phyloP scores from a whole-genome alignment of 2,797 vertebrate genomes.

The Jordanella pulchra region DNA sequence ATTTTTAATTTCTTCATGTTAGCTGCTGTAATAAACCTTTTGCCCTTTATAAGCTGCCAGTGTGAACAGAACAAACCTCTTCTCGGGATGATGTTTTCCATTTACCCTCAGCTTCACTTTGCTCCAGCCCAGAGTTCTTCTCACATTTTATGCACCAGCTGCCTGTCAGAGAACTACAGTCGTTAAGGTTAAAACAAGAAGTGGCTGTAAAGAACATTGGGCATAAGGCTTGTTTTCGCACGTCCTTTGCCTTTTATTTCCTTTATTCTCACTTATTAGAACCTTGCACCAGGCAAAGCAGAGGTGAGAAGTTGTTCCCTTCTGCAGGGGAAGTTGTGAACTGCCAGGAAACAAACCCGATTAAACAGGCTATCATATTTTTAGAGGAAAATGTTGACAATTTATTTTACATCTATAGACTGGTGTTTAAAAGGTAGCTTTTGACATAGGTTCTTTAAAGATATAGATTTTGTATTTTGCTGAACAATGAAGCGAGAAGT shows the following conservation, averaged over 20 bases:
- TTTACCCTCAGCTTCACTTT: conserved; percentile 3
- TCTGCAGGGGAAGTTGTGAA: conserved; percentile 38
- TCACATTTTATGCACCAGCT: conserved; percentile 11
- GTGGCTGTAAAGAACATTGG: conserved; percentile 7
- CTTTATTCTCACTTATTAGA: conserved; percentile 46
- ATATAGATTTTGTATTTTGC: neutral
- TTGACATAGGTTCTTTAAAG: neutral
- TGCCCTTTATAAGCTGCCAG: conserved; percentile 29
- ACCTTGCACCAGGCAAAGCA: neutral
- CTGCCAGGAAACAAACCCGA: conserved; percentile 52
- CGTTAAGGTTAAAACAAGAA: conserved; percentile 29
- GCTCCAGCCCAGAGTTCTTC: conserved; percentile 1
- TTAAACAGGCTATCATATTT: conserved; percentile 19
- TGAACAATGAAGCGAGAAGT: neutral
- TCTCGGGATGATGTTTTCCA: conserved; percentile 5
- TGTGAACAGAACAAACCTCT: conserved; percentile 24
- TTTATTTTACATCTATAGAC: neutral
- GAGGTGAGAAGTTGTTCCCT: conserved; percentile 25
- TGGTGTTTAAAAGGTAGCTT: neutral
- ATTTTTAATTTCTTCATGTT: neutral
- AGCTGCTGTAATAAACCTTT: conserved; percentile 14
- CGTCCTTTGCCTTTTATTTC: conserved; percentile 22
- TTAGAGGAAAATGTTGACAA: neutral
- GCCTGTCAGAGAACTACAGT: conserved; percentile 16
- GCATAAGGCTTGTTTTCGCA: conserved; percentile 35